Conservation (phyloP, 2,797 vertebrate species). For the Eremophila alpestris region DNA sequence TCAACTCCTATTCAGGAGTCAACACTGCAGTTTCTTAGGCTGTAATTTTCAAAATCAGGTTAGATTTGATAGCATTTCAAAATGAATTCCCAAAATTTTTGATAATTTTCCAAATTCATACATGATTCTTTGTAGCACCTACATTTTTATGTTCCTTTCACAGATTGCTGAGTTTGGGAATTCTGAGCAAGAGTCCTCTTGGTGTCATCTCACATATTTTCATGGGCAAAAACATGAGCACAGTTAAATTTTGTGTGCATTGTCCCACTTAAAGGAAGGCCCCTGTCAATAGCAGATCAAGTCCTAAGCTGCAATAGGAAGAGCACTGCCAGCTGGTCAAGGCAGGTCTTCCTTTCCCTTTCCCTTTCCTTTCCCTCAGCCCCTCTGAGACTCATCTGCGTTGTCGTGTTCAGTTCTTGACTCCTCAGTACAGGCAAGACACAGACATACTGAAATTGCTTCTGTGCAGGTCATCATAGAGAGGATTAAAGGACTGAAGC, state of each 20-base stretch:
- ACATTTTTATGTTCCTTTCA: neutral
- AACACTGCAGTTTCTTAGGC: neutral
- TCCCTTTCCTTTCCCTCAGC: neutral
- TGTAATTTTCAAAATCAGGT: neutral
- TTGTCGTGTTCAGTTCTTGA: neutral
- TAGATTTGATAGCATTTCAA: neutral
- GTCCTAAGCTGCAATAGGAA: neutral
- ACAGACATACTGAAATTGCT: neutral
- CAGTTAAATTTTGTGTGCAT: neutral
- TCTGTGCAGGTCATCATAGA: neutral
- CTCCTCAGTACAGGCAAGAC: neutral
- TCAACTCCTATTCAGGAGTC: neutral
- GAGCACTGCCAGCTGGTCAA: neutral
- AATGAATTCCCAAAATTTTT: neutral
- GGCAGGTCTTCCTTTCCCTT: neutral
- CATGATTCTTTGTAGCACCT: neutral
- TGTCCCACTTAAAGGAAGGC: neutral
- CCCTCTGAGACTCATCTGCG: neutral
- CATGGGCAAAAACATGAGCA: neutral
- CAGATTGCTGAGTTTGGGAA: neutral
- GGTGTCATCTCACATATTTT: neutral
- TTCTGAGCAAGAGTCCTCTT: neutral
- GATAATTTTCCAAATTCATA: neutral
- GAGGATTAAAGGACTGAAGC: neutral
- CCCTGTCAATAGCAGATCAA: neutral